Base-by-base conservation (phyloP, 2,888 invertebrate genomes). In the Gerris lacustris region DNA sequence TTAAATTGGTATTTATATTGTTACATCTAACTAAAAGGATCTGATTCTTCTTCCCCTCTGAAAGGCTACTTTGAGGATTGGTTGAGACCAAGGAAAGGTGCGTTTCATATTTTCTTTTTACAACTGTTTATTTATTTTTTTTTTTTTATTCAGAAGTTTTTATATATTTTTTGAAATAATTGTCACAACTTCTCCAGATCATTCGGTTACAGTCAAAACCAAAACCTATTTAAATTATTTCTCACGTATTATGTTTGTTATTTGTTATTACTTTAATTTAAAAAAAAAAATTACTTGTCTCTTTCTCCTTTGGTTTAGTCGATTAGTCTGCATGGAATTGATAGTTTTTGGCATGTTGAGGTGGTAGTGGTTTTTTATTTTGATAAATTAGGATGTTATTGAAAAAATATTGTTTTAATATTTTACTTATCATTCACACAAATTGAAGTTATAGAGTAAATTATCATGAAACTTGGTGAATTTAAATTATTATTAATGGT, bases 31-130 rank as follows among this genome's bases (percentile, higher is more conserved):
- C 68, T 47, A 55, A 15, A 86, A 86, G 86, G 86, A 85, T 84
- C 86, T 84, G 85, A 85, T 83, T 83, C 83, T 82, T 82, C 82
- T 88, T 91, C 92, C 87, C 92, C 90, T 90, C 91, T 78, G 75
- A 78, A 80, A 94, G 93, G 93, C 88, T 94, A 93, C 89, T 92
- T 92, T 91, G 94, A 94, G 90, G 93, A 94, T 87, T 94, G 94
- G 94, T 94, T 93, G 92, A 90, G 93, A 86, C 94, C 94, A 82
- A 88, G 94, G 82, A 94, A 94, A 94, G 94, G 94, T 94, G 89
- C 87, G 85, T 86, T 82, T 9, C 15, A 63, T 66, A 66, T 45
- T n/a, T 62, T 62, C 62, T 15, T 62, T 62, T 62, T 15, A 62
- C n/a, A n/a, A 62, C 11, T 45, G 44, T 31, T 31, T 31, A 31